Evolutionary conservation across 2,888 invertebrate genomes (phyloP).

Genomic region (Parelbella ahira): DNA sequence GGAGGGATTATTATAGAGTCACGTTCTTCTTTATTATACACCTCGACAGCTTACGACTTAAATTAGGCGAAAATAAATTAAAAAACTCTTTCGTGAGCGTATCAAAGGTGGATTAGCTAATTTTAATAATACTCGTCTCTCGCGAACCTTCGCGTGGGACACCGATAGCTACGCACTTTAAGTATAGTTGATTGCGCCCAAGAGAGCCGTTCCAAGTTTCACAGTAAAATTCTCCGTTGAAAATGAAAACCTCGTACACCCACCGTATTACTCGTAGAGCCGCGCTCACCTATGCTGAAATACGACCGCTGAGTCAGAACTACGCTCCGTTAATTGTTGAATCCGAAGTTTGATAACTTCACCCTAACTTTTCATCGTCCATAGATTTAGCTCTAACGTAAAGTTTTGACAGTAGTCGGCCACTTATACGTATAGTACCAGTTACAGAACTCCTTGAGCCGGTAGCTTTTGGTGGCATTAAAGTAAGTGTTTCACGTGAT

Average conservation of each 20-base stretch:
- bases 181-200: slow-evolving; percentile 59
- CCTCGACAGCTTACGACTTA: no score
- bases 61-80: no score
- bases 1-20: no score
- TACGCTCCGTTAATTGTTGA: slow-evolving; percentile 59
- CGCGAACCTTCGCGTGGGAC: slow-evolving; percentile 51
- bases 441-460: slow-evolving; percentile 21
- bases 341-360: slow-evolving; percentile 62
- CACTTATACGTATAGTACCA: slow-evolving; percentile 21
- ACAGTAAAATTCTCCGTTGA: slow-evolving; percentile 15
- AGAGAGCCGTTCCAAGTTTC: slow-evolving; percentile 56
- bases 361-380: slow-evolving; percentile 32
- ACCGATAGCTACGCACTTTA: slow-evolving; percentile 54
- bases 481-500: slow-evolving; percentile 23
- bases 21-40: no score
- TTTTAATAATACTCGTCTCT: slow-evolving; percentile 42
- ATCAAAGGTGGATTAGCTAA: no score
- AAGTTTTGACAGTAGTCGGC: slow-evolving; percentile 25
- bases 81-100: no score
- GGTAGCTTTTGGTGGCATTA: slow-evolving; percentile 23
- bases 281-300: slow-evolving; percentile 55
- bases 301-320: slow-evolving; percentile 14
- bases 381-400: slow-evolving; percentile 22
- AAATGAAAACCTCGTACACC: slow-evolving; percentile 41
- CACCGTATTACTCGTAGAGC: slow-evolving; percentile 48